Percentiles rank a stretch among this genome's conserved stretches.
phyloP scores from a whole-genome alignment of 2,888 invertebrate genomes.

The Melipona bicolor region DNA sequence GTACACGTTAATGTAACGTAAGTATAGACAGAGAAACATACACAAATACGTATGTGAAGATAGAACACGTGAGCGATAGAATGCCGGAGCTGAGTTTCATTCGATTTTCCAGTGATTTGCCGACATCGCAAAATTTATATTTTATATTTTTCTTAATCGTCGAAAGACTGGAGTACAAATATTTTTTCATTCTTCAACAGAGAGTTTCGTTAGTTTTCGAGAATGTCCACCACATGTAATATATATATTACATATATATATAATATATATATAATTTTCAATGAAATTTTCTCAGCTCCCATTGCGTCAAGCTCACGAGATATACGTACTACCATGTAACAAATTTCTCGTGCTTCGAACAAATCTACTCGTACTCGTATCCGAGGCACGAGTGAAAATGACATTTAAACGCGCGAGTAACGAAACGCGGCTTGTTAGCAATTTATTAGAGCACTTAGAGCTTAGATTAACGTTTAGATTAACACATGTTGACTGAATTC shows the following conservation, averaged over 20 bases:
- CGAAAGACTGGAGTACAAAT: neutral
- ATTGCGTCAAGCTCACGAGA: constrained; percentile 10
- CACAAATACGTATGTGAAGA: constrained; percentile 27
- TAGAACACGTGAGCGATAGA: constrained; percentile 19
- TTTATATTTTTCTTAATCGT: neutral
- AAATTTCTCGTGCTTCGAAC: constrained; percentile 14
- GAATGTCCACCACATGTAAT: too few relatives aligned
- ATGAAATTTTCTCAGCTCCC: constrained; percentile 15
- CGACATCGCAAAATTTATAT: neutral
- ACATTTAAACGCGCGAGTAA: neutral
- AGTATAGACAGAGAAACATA: constrained; percentile 46
- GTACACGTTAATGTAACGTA: neutral
- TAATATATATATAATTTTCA: neutral
- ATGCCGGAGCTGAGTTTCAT: neutral
- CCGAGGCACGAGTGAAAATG: constrained; percentile 1
- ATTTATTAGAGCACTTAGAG: constrained; percentile 41
- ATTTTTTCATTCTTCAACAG: neutral
- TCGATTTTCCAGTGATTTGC: accelerated
- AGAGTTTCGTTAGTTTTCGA: too few relatives aligned
- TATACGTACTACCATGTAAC: constrained; percentile 19
- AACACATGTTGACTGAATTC: constrained; percentile 82
- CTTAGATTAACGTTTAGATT: constrained; percentile 29
- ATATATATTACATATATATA: too few relatives aligned
- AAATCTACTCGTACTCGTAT: neutral
- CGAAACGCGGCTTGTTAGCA: constrained; percentile 54